A percentile compares a stretch with the other conserved stretches of the same genome.
Evolutionary conservation across 2,113 vertebrate genomes (phyloP).

Genomic region (Varanus salvator): DNA sequence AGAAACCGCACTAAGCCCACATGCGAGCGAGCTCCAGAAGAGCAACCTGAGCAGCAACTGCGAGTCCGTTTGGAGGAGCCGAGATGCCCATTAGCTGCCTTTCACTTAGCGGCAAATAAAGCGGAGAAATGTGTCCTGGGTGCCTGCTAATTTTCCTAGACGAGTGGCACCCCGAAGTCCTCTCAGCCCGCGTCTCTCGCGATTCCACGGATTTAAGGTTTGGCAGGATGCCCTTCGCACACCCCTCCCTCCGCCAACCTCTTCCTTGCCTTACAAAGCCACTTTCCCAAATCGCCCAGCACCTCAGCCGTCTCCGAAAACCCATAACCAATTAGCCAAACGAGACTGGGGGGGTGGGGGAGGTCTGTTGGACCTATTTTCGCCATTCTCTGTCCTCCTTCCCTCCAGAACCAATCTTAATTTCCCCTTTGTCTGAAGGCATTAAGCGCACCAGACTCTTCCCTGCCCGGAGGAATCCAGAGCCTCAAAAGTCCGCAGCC

Average conservation of each 20-base stretch:
- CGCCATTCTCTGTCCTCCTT: slow-evolving; percentile 35
- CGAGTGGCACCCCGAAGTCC: slow-evolving; percentile 11
- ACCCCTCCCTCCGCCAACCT: background rate
- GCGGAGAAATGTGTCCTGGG: slow-evolving; percentile 46
- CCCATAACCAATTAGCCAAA: slow-evolving; percentile 39
- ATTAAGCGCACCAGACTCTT: slow-evolving; percentile 28
- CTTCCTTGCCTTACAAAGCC: background rate
- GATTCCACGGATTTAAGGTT: background rate
- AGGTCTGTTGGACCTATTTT: background rate
- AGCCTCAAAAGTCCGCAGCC: slow-evolving; percentile 55
- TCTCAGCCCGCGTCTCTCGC: background rate
- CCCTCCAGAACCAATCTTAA: slow-evolving; percentile 21
- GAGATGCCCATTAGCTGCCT: slow-evolving; percentile 63
- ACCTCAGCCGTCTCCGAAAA: background rate
- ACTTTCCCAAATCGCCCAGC: background rate
- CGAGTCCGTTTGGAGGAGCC: slow-evolving; percentile 57
- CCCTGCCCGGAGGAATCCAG: background rate
- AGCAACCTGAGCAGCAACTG: slow-evolving; percentile 63
- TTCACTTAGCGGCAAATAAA: slow-evolving; percentile 69
- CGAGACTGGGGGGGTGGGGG: slow-evolving; percentile 46
- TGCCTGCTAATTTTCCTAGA: slow-evolving; percentile 36
- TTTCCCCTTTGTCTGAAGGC: slow-evolving; percentile 71
- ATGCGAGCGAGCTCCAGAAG: slow-evolving; percentile 54
- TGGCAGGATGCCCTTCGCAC: background rate
- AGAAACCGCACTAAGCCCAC: slow-evolving; percentile 60